Conservation (phyloP, 1,140 invertebrate genomes). For the Ridgeia piscesae region DNA sequence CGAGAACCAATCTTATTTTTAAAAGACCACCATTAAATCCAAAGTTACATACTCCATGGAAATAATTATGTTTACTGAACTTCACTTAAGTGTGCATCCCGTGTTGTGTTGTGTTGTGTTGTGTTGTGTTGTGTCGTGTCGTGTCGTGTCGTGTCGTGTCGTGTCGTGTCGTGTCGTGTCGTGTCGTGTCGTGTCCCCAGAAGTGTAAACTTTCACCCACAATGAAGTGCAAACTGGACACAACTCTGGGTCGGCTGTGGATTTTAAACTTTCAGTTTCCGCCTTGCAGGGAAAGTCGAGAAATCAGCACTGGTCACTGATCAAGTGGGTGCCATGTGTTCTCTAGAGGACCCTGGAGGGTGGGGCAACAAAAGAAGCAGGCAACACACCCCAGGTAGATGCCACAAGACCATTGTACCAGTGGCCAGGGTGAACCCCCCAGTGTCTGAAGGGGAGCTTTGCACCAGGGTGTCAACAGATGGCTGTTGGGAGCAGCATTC, state of each 20-base stretch:
- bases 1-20: too few species aligned
- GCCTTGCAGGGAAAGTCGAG: neutral
- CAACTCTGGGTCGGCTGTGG: neutral
- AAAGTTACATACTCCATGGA: too few species aligned
- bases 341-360: neutral
- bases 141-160: too few species aligned
- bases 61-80: too few species aligned
- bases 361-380: neutral
- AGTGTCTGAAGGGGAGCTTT: neutral
- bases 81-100: too few species aligned
- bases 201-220: neutral
- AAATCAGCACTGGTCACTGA: neutral
- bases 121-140: too few species aligned
- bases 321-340: neutral
- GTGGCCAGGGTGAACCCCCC: neutral
- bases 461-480: neutral
- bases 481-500: neutral
- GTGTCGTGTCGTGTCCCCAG: neutral
- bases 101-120: too few species aligned
- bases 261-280: neutral
- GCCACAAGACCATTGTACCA: neutral
- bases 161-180: too few species aligned
- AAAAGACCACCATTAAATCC: too few species aligned
- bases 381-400: neutral
- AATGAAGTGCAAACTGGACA: neutral